Percentiles rank a stretch among this genome's conserved stretches.
phyloP scores from a whole-genome alignment of 2,888 invertebrate genomes.

The Crioceris asparagi region DNA sequence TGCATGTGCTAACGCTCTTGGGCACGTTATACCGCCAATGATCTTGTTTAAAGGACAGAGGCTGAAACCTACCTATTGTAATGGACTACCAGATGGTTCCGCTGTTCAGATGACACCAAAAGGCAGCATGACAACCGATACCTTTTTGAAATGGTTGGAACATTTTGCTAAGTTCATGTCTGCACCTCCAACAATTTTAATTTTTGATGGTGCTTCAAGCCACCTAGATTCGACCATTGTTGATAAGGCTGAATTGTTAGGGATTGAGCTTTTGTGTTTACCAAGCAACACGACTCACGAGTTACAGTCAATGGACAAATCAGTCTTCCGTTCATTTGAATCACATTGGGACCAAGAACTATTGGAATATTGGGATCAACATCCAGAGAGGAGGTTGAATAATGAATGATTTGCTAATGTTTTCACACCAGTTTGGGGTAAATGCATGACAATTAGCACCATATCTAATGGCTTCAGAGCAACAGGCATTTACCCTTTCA shows the following conservation, averaged over 20 bases:
- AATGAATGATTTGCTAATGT: slow-evolving; percentile 26
- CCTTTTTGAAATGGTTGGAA: slow-evolving; percentile 19
- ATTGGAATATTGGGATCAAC: slow-evolving; percentile 22
- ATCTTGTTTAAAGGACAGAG: slow-evolving; percentile 19
- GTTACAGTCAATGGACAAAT: slow-evolving; percentile 29
- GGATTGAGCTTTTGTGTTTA: slow-evolving; percentile 27
- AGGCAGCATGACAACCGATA: slow-evolving; percentile 22
- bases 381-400: slow-evolving; percentile 20
- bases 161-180: slow-evolving; percentile 23
- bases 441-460: slow-evolving; percentile 3
- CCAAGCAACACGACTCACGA: slow-evolving; percentile 31
- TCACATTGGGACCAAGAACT: slow-evolving; percentile 28
- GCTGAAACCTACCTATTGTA: slow-evolving; percentile 7
- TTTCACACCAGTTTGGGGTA: slow-evolving; percentile 20
- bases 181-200: slow-evolving; percentile 17
- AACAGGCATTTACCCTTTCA: background rate
- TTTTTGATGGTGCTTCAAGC: slow-evolving; percentile 26
- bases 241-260: slow-evolving; percentile 23
- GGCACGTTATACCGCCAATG: slow-evolving; percentile 21
- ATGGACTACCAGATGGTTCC: slow-evolving; percentile 14
- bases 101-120: slow-evolving; percentile 20
- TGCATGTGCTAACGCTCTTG: slow-evolving; percentile 24
- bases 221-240: slow-evolving; percentile 26
- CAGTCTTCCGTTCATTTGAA: slow-evolving; percentile 27
- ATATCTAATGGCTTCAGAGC: background rate